A percentile compares a stretch with the other conserved stretches of the same genome.
phyloP scores from a whole-genome alignment of 2,888 invertebrate genomes.

The Orchestes rusci region DNA sequence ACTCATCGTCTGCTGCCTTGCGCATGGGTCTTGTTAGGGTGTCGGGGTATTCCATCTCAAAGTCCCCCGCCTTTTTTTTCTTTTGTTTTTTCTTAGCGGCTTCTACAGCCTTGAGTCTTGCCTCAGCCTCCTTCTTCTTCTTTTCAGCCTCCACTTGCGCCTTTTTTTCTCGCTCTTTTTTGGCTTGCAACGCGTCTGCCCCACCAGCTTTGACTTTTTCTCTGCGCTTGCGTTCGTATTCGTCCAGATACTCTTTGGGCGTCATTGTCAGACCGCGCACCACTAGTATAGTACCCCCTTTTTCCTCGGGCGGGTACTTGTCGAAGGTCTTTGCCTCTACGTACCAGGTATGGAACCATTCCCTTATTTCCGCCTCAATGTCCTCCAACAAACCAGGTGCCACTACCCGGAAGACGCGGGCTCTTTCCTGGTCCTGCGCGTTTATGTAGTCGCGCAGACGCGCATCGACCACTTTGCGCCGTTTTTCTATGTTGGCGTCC shows the following conservation, averaged over 20 bases:
- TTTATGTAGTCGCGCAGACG: conserved; percentile 46
- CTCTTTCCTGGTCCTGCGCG: conserved; percentile 47
- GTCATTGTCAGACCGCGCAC: conserved; percentile 54
- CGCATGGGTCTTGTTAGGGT: conserved; percentile 41
- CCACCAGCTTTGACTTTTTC: conserved; percentile 34
- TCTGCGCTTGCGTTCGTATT: conserved; percentile 34
- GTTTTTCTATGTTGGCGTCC: conserved; percentile 44
- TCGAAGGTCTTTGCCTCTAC: conserved; percentile 54
- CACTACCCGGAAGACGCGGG: conserved; percentile 46
- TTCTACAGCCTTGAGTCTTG: conserved; percentile 38
- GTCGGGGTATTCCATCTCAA: conserved; percentile 32
- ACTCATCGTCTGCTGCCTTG: conserved; percentile 44
- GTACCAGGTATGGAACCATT: conserved; percentile 66
- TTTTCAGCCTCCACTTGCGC: conserved; percentile 32
- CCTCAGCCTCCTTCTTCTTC: conserved; percentile 47
- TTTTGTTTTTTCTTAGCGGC: conserved; percentile 30
- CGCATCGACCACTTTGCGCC: conserved; percentile 45
- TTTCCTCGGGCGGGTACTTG: conserved; percentile 62
- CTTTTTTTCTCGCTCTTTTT: conserved; percentile 32
- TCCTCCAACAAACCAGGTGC: conserved; percentile 62
- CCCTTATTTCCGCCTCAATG: conserved; percentile 66
- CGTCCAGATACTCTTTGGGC: conserved; percentile 51
- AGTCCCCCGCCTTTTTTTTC: conserved; percentile 33
- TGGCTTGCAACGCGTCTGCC: conserved; percentile 32
- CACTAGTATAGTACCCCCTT: conserved; percentile 60